Evolutionary conservation across 2,888 invertebrate genomes (phyloP).

Genomic region (Antheraea assamensis): DNA sequence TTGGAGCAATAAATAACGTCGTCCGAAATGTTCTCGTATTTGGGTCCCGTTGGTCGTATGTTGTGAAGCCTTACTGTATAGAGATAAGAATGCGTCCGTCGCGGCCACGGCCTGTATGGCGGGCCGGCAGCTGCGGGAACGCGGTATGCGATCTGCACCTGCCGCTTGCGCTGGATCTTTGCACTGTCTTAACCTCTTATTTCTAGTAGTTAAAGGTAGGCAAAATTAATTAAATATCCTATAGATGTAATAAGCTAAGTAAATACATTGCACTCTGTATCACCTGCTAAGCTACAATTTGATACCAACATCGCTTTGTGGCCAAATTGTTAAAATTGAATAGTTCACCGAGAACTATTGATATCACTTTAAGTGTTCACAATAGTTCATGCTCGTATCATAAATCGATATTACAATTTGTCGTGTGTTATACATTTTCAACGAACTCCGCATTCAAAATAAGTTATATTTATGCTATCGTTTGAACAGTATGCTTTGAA

Average conservation of each 20-base stretch:
- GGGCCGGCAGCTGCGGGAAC: background rate
- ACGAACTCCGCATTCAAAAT: too few species aligned
- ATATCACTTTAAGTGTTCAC: too few species aligned
- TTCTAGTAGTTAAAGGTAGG: background rate
- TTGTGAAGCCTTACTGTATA: conserved; percentile 2
- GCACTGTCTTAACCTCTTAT: background rate
- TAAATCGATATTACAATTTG: too few species aligned
- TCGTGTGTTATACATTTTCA: too few species aligned
- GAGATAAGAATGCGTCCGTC: conserved; percentile 2
- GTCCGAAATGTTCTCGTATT: background rate
- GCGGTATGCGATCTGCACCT: background rate
- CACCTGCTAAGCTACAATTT: too few species aligned
- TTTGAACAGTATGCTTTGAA: too few species aligned
- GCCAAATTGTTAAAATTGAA: background rate
- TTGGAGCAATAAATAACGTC: background rate
- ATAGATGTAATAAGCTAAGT: background rate
- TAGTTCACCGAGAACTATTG: background rate
- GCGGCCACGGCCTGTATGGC: background rate
- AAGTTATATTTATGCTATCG: too few species aligned
- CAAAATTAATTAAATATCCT: background rate
- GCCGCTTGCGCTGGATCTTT: background rate
- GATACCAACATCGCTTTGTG: background rate
- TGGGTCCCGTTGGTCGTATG: conserved; percentile 5
- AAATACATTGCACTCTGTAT: background rate
- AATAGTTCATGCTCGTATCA: too few species aligned